Percentiles rank a stretch among this genome's conserved stretches.
Evolutionary conservation across 2,888 invertebrate species (phyloP).

Genomic region (Dorcus hopei): DNA sequence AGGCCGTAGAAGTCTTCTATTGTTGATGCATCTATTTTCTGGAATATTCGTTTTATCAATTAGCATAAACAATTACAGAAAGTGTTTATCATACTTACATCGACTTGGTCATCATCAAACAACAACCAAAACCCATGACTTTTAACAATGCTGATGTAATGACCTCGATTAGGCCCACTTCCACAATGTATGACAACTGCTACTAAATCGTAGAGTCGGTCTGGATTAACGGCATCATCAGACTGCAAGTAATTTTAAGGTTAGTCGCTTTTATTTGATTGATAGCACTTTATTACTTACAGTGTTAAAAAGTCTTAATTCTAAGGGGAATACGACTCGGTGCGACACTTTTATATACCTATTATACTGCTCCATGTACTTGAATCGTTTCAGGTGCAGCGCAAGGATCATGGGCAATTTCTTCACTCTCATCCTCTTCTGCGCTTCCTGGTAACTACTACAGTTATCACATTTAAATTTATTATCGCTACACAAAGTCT

Average conservation of each 20-base stretch:
- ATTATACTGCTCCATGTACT: constrained; percentile 98
- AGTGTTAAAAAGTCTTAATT: constrained; percentile 95
- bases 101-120: constrained; percentile 99
- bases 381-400: constrained; percentile 94
- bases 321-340: constrained; percentile 97
- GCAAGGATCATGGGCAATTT: constrained; percentile 97
- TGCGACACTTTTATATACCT: constrained; percentile 99
- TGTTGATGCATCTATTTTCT: constrained; percentile 99
- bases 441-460: constrained; percentile 98
- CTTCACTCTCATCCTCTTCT: constrained; percentile 97
- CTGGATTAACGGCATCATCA: constrained; percentile 97
- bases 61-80: background rate
- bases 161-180: constrained; percentile 97
- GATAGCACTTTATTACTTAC: constrained; percentile 55
- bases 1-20: constrained; percentile 99
- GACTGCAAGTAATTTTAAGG: constrained; percentile 60
- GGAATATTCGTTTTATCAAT: constrained; percentile 38
- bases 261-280: background rate
- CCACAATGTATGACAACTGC: constrained; percentile 99
- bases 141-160: constrained; percentile 99
- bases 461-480: constrained; percentile 99
- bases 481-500: constrained; percentile 97
- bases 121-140: constrained; percentile 99
- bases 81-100: constrained; percentile 68
- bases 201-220: constrained; percentile 96